Evolutionary conservation across 1,140 invertebrate genomes (phyloP), one percentile per base, ranked within the genome.

Genomic region (Prorops nasuta): DNA sequence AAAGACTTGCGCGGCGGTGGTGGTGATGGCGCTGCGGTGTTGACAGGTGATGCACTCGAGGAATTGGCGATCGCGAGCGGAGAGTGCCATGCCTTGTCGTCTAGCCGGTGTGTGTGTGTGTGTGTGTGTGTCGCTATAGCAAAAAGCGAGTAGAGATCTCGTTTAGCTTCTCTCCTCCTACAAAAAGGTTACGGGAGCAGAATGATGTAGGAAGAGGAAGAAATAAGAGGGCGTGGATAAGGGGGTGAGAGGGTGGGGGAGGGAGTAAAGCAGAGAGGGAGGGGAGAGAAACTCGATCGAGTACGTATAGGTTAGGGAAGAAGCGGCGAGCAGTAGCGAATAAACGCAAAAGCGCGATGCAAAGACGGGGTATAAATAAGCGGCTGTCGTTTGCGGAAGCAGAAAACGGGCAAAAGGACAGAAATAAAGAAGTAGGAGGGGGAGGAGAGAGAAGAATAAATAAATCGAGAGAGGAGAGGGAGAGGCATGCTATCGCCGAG

Each of bases 281-380:
- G n/a, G n/a, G 6, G n/a, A 32, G 8, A 50, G n/a, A n/a, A n/a
- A n/a, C n/a, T n/a, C n/a, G n/a, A n/a, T n/a, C n/a, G n/a, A 34
- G 54, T 43, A 56, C 16, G 34, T 15, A 35, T 35, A 3, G n/a
- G n/a, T n/a, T n/a, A n/a, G 34, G 12, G 34, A 35, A 15, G n/a
- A 3, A 35, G 34, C 34, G 16, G 14, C 34, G n/a, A 39, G 51
- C 44, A 56, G 56, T 44, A 54, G 51, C 51, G 44, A 60, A 46
- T 49, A 50, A 53, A 61, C 51, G 52, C 62, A 59, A 54, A 49
- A 45, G 60, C 62, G 54, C 45, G 55, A 77, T 77, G 71, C 71
- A 74, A 75, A 75, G 72, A 71, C 68, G 67, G 59, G 71, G 71
- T 77, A 77, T 77, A 77, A 77, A 77, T 77, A 77, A 77, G 70